phyloP scores from a whole-genome alignment of 2,113 vertebrate genomes.

The Sigmodon hispidus region DNA sequence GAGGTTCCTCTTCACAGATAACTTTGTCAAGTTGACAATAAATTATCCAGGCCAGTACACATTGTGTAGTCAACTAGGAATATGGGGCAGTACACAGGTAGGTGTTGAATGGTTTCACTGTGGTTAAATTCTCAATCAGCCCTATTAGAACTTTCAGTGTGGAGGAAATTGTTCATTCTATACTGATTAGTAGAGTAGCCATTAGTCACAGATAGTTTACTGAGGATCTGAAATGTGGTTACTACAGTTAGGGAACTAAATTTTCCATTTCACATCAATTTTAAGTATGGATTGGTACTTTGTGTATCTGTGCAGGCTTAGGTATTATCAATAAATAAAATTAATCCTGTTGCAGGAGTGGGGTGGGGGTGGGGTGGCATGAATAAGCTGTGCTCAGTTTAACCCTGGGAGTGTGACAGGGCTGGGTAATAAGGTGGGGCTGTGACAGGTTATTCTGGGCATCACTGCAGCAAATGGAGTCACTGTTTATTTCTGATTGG shows the following conservation, averaged over 20 bases:
- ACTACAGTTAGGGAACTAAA: not conserved
- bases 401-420: not conserved
- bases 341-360: not conserved
- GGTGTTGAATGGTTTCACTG: not conserved
- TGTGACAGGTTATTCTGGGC: not conserved
- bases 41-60: not conserved
- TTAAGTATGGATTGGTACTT: not conserved
- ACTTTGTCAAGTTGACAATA: not conserved
- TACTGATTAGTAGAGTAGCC: constrained; percentile 9
- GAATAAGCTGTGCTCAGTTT: not conserved
- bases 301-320: not conserved
- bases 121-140: not conserved
- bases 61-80: not conserved
- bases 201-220: not conserved
- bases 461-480: not conserved
- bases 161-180: not conserved
- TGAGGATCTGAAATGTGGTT: constrained; percentile 18
- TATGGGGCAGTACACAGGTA: not conserved
- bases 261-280: not conserved
- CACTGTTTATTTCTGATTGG: constrained; percentile 6
- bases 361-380: not conserved
- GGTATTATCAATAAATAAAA: not conserved
- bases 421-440: not conserved
- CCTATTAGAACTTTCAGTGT: not conserved
- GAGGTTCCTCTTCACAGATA: not conserved